These are phyloP conservation scores for Scaptomyza polygonia DNA, from an alignment of 2,888 invertebrate genomes.

Conservation along the genomic window DNA sequence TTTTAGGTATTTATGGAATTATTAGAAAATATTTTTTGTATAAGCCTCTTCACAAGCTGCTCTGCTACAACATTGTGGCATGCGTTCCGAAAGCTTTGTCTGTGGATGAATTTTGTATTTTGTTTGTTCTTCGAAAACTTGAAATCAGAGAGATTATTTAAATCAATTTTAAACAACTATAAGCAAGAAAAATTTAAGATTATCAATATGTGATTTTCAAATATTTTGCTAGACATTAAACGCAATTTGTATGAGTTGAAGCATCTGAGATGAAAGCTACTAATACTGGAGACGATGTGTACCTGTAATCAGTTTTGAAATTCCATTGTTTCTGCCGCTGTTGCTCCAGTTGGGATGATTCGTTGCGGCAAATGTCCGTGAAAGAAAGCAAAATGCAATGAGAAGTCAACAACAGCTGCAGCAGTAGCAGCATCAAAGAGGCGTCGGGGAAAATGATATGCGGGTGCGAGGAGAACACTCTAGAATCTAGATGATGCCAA, in stretches of 20 bases:
- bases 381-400: conserved; percentile 23
- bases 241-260: not conserved
- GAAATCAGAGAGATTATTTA: not conserved
- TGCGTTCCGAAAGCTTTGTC: conserved; percentile 1
- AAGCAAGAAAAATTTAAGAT: not conserved
- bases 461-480: not conserved
- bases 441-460: conserved; percentile 15
- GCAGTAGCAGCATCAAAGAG: conserved; percentile 13
- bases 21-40: conserved; percentile 48
- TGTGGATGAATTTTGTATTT: conserved; percentile 1
- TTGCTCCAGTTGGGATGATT: conserved; percentile 29
- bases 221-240: not conserved
- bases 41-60: conserved; percentile 2
- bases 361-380: conserved; percentile 45
- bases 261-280: conserved; percentile 7
- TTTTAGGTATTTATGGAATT: conserved; percentile 71
- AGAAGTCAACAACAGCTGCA: conserved; percentile 44
- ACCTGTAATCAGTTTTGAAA: conserved; percentile 71
- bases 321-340: conserved; percentile 65
- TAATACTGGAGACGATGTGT: conserved; percentile 37
- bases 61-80: not conserved
- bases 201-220: not conserved
- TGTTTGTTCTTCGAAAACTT: not conserved
- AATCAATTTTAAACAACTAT: not conserved
- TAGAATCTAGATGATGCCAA: no score